Base-by-base conservation (phyloP, 2,797 vertebrate genomes). In the Hypotaenidia okinawae region DNA sequence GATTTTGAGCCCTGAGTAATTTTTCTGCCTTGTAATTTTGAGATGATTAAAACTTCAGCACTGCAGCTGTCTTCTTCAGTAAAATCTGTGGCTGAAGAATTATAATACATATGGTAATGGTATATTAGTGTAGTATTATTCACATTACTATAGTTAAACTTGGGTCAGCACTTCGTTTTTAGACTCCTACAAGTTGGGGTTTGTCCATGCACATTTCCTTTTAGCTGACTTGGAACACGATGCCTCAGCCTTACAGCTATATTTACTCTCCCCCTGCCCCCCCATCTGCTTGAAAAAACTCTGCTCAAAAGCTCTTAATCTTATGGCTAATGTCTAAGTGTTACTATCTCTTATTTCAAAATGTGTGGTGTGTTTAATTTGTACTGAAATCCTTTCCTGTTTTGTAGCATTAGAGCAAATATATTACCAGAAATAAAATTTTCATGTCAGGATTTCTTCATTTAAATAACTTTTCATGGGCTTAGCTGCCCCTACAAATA, bases 101-200 rank as follows among this genome's bases (percentile, higher is more conserved):
- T 93, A 47, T 41, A 94, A 75, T 90, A 78, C 74, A 63, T 87
- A 93, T 94, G 78, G 83, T 95, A 96, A 96, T 92, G 55, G 21
- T 83, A 78, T 59, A 91, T 96, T 97, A 90, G 84, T 28, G 78
- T 84, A 93, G 81, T 57, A 94, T 94, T 97, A 91, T 95, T 94
- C 90, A 43, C 87, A 90, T 45, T 24, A 94, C 52, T 95, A 72
- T 68, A 87, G 89, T 96, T 95, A 96, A 95, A 94, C 70, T 90
- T 95, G 66, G 85, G 87, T 97, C 86, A 95, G 81, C 79, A 92
- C 74, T 92, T 96, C 77, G 87, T 95, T 96, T 87, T 87, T n/a
- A 91, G 77, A 82, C 25, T 93, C 32, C 45, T 78, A 76, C 64
- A 75, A 81, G 64, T 87, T 82, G 85, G 28, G 39, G 28, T 84